Conservation (phyloP, 2,797 vertebrate genomes). For the Poeciliopsis gracilis region DNA sequence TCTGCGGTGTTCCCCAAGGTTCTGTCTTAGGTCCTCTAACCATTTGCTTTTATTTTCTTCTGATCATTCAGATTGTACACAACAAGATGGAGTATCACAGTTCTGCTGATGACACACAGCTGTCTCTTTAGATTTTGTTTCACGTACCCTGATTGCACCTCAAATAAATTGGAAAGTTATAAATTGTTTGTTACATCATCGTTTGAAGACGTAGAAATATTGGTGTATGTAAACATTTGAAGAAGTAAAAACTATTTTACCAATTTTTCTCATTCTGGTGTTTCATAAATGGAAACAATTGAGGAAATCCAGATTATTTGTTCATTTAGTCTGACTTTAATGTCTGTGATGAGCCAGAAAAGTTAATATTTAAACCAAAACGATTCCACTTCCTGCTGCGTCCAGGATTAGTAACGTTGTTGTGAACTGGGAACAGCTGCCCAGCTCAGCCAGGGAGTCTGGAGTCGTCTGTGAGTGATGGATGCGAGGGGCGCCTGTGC, state of each 20-base stretch:
- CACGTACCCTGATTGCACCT: too few species aligned
- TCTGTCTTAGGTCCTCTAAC: too few species aligned
- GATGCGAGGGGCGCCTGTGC: conserved; percentile 34
- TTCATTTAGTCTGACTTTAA: not conserved
- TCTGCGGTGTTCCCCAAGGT: too few species aligned
- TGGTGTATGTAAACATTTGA: not conserved
- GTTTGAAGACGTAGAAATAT: not conserved
- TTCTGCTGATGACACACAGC: too few species aligned
- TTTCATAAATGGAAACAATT: not conserved
- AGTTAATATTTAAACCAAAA: not conserved
- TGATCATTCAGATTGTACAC: too few species aligned
- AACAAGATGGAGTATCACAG: too few species aligned
- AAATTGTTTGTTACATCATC: too few species aligned
- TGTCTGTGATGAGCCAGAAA: not conserved
- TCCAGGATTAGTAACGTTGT: not conserved
- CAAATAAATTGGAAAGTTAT: not conserved
- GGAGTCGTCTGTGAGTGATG: conserved; percentile 30
- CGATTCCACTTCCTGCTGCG: not conserved
- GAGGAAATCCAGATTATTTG: not conserved
- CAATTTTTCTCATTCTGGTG: not conserved
- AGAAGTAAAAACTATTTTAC: not conserved
- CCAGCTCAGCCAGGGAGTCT: conserved; percentile 12
- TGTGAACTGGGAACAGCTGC: not conserved
- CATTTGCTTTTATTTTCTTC: too few species aligned
- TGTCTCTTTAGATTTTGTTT: too few species aligned